These are phyloP conservation scores for Arenaria interpres DNA, from an alignment of 2,113 vertebrate genomes.

Conservation along the genomic window DNA sequence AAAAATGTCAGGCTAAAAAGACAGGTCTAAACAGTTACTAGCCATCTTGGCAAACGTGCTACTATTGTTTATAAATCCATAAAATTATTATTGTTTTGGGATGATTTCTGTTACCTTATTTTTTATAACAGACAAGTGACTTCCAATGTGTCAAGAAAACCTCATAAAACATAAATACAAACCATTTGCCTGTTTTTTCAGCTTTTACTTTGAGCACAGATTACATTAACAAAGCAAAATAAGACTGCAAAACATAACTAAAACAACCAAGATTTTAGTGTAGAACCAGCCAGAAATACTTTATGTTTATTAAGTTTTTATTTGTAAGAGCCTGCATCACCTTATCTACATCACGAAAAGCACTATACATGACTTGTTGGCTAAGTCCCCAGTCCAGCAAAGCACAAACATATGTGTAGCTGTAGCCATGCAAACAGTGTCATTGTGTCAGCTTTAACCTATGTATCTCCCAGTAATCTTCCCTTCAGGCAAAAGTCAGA, in stretches of 20 bases:
- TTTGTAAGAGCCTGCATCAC: not conserved
- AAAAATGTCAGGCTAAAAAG: not conserved
- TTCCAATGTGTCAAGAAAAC: not conserved
- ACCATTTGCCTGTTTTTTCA: not conserved
- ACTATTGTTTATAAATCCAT: not conserved
- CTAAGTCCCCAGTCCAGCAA: not conserved
- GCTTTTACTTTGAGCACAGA: not conserved
- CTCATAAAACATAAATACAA: not conserved
- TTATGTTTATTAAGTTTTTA: not conserved
- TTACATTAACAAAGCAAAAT: not conserved
- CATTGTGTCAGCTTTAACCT: not conserved
- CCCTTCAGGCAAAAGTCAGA: not conserved
- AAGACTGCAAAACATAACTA: not conserved
- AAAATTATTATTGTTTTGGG: not conserved
- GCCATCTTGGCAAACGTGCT: not conserved
- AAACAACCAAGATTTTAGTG: not conserved
- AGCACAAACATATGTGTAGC: not conserved
- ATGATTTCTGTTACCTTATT: conserved; percentile 13
- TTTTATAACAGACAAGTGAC: not conserved
- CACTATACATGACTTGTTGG: not conserved
- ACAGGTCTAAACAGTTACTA: not conserved
- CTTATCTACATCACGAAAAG: not conserved
- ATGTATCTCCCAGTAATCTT: not conserved
- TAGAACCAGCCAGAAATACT: not conserved
- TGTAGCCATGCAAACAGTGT: not conserved